Base-by-base conservation (phyloP, 2,888 invertebrate species). In the Orthosia incerta region DNA sequence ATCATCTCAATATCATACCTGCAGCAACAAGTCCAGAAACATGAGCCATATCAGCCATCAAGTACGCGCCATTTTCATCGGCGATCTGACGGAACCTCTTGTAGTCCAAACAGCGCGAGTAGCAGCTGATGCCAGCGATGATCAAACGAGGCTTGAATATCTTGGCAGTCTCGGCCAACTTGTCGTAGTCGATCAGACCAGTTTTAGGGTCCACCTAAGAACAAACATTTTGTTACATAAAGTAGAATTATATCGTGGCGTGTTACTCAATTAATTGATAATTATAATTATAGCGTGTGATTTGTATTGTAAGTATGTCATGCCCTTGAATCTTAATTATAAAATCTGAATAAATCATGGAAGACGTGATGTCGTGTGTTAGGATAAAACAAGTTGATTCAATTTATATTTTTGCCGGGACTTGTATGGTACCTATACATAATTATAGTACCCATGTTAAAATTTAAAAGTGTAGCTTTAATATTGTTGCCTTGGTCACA, bases 41-140 rank as follows among this genome's bases (percentile, higher is more conserved):
- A 92, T 99, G 99, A 1, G 99, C 99, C 99, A 99, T 99, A 93
- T 99, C 99, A 20, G 99, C 98, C 97, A 99, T 97, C 66, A 99
- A 94, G 89, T 98, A 98, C 0, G 99, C 98, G 51, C 98, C 98
- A 84, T 98, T 98, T 75, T 98, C 97, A 89, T 99, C 97, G 51
- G 98, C 98, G 67, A 99, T 98, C 92, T 98, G 97, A 31, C 98
- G 97, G 96, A 99, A 99, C 16, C 98, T 97, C 87, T 98, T 98
- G 93, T 99, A 99, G 94, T 99, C 99, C 82, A 99, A 96, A 84
- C 98, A 97, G 62, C 99, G 97, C 0, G 99, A 98, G 93, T 99
- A 99, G 91, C 99, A 99, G 85, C 99, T 99, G 26, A 99, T 97
- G 18, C 99, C 99, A 56, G 99, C 99, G 86, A 99, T 98, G 82